Base-by-base conservation (phyloP, 2,797 vertebrate species). In the Mionectes olivaceus region DNA sequence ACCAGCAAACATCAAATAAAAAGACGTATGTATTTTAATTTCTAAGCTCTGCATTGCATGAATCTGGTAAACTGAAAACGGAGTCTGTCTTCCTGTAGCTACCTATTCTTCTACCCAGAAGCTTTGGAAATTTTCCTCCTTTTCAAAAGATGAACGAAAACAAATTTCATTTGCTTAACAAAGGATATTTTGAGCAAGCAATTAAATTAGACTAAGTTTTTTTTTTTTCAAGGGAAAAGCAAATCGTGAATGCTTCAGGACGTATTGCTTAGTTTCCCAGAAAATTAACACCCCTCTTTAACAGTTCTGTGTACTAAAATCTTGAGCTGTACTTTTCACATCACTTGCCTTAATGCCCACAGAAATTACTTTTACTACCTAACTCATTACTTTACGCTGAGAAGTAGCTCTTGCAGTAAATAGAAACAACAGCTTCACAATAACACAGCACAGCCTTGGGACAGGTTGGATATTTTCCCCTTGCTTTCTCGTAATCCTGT, bases 211-310 rank as follows among this genome's bases (percentile, higher is more conserved):
- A 60, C 27, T 85, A n/a, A n/a, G 8, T 44, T 49, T 5, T 3
- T 52, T 44, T 44, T 78, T 50, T 69, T 65, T 6, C 49, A 83
- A 56, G 28, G 44, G 35, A 87, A 73, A 93, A 68, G 28, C 30
- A 79, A 77, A 60, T 74, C 0, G 13, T 47, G 52, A 69, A 52
- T 43, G 41, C 65, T 86, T 89, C 39, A 68, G 69, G 71, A 75
- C 32, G 68, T 5, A 78, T 28, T 80, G 53, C 89, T 93, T 69
- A 68, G 61, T 90, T 91, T 91, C 61, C 35, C 25, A 37, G 49
- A 93, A 89, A 94, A 96, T 93, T 86, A 94, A 83, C 39, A 86
- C 3, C 17, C 16, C 24, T 68, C 57, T 77, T 80, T 70, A 81
- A 76, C 37, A 81, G 43, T 28, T 78, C 37, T 61, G 33, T 49